These are phyloP conservation scores for Labia minor DNA, from an alignment of 2,888 invertebrate species.

Conservation along the genomic window DNA sequence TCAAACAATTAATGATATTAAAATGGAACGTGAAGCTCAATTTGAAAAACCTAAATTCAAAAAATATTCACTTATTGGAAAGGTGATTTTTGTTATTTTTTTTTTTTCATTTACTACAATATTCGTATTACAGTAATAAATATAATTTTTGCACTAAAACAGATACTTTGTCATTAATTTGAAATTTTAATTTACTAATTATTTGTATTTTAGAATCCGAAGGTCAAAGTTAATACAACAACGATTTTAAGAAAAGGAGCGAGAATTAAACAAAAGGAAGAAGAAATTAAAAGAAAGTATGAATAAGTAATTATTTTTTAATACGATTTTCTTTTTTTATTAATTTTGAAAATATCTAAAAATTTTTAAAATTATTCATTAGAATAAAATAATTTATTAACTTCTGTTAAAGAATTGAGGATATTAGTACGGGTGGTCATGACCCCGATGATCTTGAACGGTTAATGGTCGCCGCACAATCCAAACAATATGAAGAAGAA, in stretches of 20 bases:
- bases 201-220: background rate
- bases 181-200: background rate
- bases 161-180: too few species aligned
- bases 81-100: background rate
- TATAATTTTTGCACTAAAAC: too few species aligned
- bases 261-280: constrained; percentile 14
- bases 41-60: background rate
- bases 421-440: background rate
- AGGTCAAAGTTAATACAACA: constrained; percentile 19
- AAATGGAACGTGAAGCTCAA: background rate
- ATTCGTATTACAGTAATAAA: background rate
- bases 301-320: background rate
- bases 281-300: constrained; percentile 17
- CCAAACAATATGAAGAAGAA: constrained; percentile 15
- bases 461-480: background rate
- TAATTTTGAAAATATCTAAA: background rate
- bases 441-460: constrained; percentile 9
- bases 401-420: constrained; percentile 20
- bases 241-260: constrained; percentile 20
- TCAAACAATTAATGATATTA: background rate
- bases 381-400: too few species aligned
- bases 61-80: background rate
- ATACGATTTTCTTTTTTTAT: background rate
- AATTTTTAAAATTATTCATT: background rate
- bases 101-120: background rate